Conservation (phyloP, 1,140 invertebrate species). For the Dendroctonus ponderosae region DNA sequence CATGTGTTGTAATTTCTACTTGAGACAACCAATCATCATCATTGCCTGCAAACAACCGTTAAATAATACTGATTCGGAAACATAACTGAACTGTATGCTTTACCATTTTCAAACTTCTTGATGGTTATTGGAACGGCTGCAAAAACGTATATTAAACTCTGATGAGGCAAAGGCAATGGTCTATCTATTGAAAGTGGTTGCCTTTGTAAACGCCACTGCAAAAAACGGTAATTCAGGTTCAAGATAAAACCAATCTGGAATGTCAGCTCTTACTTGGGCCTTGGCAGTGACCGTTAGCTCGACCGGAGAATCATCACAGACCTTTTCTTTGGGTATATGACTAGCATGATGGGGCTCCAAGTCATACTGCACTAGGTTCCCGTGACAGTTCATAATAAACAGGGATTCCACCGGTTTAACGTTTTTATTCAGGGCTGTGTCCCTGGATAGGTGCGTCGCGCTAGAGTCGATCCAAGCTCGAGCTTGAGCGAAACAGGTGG, state of each 20-base stretch:
- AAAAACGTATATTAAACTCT: slow-evolving; percentile 53
- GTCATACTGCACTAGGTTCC: slow-evolving; percentile 85
- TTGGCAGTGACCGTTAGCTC: slow-evolving; percentile 82
- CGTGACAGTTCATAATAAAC: slow-evolving; percentile 86
- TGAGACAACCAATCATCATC: slow-evolving; percentile 81
- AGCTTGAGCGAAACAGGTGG: slow-evolving; percentile 73
- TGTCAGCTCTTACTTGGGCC: slow-evolving; percentile 50
- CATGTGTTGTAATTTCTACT: slow-evolving; percentile 97
- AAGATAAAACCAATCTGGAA: not conserved
- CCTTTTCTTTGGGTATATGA: slow-evolving; percentile 79
- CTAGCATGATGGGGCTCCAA: slow-evolving; percentile 76
- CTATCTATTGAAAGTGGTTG: slow-evolving; percentile 68
- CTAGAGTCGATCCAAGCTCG: slow-evolving; percentile 68
- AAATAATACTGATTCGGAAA: not conserved
- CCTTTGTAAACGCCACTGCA: slow-evolving; percentile 73
- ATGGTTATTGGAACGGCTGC: slow-evolving; percentile 31
- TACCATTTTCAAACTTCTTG: slow-evolving; percentile 40
- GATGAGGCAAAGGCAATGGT: slow-evolving; percentile 63
- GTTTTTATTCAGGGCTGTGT: slow-evolving; percentile 48
- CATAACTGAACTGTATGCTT: not conserved
- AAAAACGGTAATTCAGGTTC: not conserved
- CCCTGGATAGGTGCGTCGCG: slow-evolving; percentile 40
- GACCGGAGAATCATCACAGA: slow-evolving; percentile 87
- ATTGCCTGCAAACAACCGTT: slow-evolving; percentile 27
- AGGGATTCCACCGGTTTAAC: slow-evolving; percentile 73